These are phyloP conservation scores for Megalops atlanticus DNA, from an alignment of 2,113 vertebrate species.

Conservation along the genomic window DNA sequence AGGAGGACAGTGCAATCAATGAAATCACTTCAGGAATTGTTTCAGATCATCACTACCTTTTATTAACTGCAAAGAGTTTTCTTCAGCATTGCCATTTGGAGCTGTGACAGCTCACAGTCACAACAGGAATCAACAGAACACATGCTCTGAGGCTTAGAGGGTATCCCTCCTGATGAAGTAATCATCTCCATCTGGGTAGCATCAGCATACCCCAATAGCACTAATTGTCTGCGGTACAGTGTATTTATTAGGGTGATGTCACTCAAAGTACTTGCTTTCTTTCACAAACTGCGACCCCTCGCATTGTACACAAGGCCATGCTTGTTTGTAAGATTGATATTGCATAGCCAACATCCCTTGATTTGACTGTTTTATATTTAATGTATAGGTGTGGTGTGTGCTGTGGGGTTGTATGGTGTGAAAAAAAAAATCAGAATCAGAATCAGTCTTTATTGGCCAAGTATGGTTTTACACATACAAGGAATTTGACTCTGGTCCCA, in stretches of 20 bases:
- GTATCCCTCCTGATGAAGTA: not conserved
- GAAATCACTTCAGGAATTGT: too few relatives aligned
- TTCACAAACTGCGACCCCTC: not conserved
- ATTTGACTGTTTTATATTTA: not conserved
- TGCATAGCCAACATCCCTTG: not conserved
- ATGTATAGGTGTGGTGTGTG: too few relatives aligned
- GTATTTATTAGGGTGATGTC: not conserved
- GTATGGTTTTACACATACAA: too few relatives aligned
- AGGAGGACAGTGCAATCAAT: too few relatives aligned
- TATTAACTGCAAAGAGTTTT: too few relatives aligned
- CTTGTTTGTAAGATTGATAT: slow-evolving; percentile 19
- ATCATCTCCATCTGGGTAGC: not conserved
- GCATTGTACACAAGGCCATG: not conserved
- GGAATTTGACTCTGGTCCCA: too few relatives aligned
- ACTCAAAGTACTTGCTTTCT: not conserved
- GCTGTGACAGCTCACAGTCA: not conserved
- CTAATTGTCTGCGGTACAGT: not conserved
- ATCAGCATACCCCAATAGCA: not conserved
- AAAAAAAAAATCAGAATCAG: too few relatives aligned
- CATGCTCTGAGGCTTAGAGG: not conserved
- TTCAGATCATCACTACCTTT: too few relatives aligned
- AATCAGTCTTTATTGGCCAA: too few relatives aligned
- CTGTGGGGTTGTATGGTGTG: not conserved
- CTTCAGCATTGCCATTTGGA: too few relatives aligned
- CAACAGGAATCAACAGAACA: not conserved